Evolutionary conservation across 2,888 invertebrate genomes (phyloP).

Genomic region (Cancer borealis): DNA sequence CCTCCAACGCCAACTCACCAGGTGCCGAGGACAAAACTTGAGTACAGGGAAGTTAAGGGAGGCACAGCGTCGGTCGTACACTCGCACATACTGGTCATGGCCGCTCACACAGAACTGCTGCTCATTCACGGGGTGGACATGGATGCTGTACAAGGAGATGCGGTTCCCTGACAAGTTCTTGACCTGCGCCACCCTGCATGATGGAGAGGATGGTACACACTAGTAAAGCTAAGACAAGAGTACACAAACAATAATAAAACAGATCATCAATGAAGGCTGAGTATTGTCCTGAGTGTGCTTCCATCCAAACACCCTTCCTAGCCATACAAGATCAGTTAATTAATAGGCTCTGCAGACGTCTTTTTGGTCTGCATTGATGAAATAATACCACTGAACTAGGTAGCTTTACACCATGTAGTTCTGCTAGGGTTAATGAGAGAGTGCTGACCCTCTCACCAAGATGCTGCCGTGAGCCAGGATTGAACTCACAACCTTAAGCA

Average conservation of each 20-base stretch:
- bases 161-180: constrained; percentile 82
- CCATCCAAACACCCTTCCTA: no score
- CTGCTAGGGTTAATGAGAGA: no score
- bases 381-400: no score
- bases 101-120: constrained; percentile 92
- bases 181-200: constrained; percentile 78
- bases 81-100: constrained; percentile 87
- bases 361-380: no score
- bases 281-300: no score
- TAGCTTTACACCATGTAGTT: no score
- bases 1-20: constrained; percentile 80
- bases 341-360: no score
- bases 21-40: constrained; percentile 84
- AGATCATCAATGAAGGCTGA: neutral
- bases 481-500: no score
- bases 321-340: no score
- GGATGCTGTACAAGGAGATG: constrained; percentile 92
- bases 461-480: no score
- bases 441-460: no score
- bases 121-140: constrained; percentile 89
- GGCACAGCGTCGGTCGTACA: constrained; percentile 84
- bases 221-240: neutral
- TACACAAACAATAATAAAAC: neutral
- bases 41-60: constrained; percentile 81
- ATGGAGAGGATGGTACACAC: neutral